Evolutionary conservation across 1,140 invertebrate species (phyloP).

Genomic region (Drosophila fuyamai): DNA sequence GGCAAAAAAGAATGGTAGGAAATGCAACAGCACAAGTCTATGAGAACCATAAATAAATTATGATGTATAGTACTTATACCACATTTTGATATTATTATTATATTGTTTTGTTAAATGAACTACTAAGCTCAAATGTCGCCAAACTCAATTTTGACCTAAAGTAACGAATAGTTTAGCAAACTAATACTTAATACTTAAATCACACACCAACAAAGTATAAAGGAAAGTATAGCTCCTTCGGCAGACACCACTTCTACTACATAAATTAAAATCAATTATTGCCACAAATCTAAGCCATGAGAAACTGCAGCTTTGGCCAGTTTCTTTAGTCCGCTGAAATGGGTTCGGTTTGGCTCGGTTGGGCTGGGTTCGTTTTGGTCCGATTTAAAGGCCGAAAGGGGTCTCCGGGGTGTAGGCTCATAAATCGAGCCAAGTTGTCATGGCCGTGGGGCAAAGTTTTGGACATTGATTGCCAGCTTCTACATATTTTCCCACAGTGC

Average conservation of each 20-base stretch:
- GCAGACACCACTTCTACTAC: slow-evolving; percentile 29
- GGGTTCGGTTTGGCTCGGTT: slow-evolving; percentile 12
- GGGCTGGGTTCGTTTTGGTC: slow-evolving; percentile 12
- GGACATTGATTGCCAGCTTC: slow-evolving; percentile 82
- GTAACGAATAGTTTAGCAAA: no score
- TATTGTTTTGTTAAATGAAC: no score
- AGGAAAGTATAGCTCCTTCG: slow-evolving; percentile 8
- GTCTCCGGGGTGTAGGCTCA: slow-evolving; percentile 55
- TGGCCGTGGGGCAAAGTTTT: slow-evolving; percentile 70
- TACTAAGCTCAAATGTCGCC: no score
- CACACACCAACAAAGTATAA: slow-evolving; percentile 1
- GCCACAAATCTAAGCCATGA: slow-evolving; percentile 75
- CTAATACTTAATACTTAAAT: neutral
- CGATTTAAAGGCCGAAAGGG: slow-evolving; percentile 14
- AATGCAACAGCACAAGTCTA: no score
- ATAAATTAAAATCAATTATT: slow-evolving; percentile 83
- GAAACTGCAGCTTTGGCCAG: slow-evolving; percentile 49
- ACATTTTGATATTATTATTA: no score
- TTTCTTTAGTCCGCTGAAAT: slow-evolving; percentile 15
- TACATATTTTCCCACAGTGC: slow-evolving; percentile 81
- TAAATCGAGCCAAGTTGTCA: slow-evolving; percentile 78
- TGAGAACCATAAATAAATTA: neutral
- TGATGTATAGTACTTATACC: no score
- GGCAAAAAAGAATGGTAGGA: neutral
- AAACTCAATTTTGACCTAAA: no score